Evolutionary conservation across 37 sponge, comb jelly and placozoan species (phyloP).

Genomic region (Corticium candelabrum): DNA sequence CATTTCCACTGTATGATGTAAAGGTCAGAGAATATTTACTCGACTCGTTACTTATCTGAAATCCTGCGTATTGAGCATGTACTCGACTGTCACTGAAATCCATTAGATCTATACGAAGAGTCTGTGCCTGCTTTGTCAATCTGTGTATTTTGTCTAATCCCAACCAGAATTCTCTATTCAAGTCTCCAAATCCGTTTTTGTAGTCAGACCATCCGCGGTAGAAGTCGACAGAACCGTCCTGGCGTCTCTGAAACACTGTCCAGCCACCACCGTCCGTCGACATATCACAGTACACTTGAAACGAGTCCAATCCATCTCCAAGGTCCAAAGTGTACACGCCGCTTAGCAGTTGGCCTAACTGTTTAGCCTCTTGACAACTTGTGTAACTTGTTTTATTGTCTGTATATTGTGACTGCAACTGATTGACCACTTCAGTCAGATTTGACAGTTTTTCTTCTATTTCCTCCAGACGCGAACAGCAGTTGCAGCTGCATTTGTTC

Average conservation of each 20-base stretch:
- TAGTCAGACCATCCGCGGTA: neutral
- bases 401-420: too few species aligned
- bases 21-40: neutral
- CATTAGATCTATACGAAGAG: neutral
- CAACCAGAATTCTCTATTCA: neutral
- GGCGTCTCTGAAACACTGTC: neutral
- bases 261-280: neutral
- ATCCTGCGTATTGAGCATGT: neutral
- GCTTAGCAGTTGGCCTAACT: too few species aligned
- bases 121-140: neutral
- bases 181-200: neutral
- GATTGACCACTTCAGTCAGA: too few species aligned
- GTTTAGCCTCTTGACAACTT: too few species aligned
- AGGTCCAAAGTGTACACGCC: too few species aligned
- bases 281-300: neutral
- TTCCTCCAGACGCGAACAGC: too few species aligned
- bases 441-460: too few species aligned
- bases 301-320: too few species aligned
- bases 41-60: neutral
- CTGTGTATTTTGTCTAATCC: neutral
- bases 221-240: neutral
- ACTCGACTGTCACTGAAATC: neutral
- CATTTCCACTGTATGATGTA: neutral
- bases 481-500: too few species aligned
- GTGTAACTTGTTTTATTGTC: too few species aligned